Evolutionary conservation across 2,797 vertebrate genomes (phyloP).

Genomic region (Myotis pilosus): DNA sequence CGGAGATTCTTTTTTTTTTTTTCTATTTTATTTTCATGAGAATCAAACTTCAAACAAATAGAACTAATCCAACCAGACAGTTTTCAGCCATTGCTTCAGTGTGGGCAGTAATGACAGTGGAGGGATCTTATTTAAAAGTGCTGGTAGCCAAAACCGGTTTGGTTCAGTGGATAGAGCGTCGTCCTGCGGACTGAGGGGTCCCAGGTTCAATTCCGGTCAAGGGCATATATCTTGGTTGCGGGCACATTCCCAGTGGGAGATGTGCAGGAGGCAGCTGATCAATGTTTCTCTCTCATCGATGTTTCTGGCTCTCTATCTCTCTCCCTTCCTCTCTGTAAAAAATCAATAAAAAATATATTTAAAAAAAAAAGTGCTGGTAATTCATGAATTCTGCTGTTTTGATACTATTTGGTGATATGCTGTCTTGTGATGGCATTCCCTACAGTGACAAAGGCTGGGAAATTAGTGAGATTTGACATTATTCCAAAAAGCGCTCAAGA

Average conservation of each 20-base stretch:
- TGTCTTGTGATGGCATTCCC: constrained; percentile 52
- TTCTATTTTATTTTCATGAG: constrained; percentile 54
- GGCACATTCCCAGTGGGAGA: too few species aligned
- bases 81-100: neutral
- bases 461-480: constrained; percentile 62
- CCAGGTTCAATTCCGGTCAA: too few species aligned
- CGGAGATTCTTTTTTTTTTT: neutral
- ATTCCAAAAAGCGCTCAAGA: constrained; percentile 49
- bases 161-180: too few species aligned
- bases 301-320: too few species aligned
- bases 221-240: too few species aligned
- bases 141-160: too few species aligned
- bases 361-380: constrained; percentile 24
- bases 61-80: constrained; percentile 33
- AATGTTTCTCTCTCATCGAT: too few species aligned
- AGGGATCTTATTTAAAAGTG: constrained; percentile 27
- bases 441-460: constrained; percentile 50
- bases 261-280: too few species aligned
- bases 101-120: neutral
- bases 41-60: constrained; percentile 39
- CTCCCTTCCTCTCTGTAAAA: too few species aligned
- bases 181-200: too few species aligned
- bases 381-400: constrained; percentile 20
- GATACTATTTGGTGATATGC: constrained; percentile 10
- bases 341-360: too few species aligned